These are phyloP conservation scores for Sacculina carcini DNA, from an alignment of 2,888 invertebrate genomes.

Conservation along the genomic window DNA sequence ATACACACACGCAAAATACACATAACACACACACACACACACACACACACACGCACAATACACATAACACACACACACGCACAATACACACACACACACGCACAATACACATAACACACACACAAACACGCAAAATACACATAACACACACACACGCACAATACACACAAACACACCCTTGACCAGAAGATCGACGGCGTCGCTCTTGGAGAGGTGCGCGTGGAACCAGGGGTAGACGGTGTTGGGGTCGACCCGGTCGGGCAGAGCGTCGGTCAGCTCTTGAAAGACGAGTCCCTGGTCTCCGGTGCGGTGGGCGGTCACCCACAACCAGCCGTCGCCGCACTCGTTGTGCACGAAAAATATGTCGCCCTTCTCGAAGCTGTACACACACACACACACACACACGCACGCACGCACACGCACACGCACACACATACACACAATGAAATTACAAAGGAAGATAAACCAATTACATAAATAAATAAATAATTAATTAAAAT, in stretches of 20 bases:
- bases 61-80: no score
- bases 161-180: slow-evolving; percentile 32
- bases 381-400: no score
- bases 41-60: no score
- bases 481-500: not conserved
- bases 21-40: no score
- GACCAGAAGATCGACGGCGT: slow-evolving; percentile 81
- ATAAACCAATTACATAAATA: no score
- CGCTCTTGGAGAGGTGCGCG: slow-evolving; percentile 80
- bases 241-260: slow-evolving; percentile 78
- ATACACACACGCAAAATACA: no score
- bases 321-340: slow-evolving; percentile 96
- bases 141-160: not conserved
- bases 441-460: no score
- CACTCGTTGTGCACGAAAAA: slow-evolving; percentile 91
- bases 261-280: slow-evolving; percentile 76
- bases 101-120: no score
- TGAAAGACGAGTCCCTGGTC: slow-evolving; percentile 90
- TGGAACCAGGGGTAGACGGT: slow-evolving; percentile 94
- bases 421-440: no score
- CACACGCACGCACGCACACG: no score
- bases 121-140: no score
- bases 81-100: no score
- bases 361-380: slow-evolving; percentile 74
- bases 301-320: slow-evolving; percentile 73